A percentile compares a stretch with the other conserved stretches of the same genome.
phyloP scores from a whole-genome alignment of 2,797 vertebrate species.

The Rhynchotus rufescens region DNA sequence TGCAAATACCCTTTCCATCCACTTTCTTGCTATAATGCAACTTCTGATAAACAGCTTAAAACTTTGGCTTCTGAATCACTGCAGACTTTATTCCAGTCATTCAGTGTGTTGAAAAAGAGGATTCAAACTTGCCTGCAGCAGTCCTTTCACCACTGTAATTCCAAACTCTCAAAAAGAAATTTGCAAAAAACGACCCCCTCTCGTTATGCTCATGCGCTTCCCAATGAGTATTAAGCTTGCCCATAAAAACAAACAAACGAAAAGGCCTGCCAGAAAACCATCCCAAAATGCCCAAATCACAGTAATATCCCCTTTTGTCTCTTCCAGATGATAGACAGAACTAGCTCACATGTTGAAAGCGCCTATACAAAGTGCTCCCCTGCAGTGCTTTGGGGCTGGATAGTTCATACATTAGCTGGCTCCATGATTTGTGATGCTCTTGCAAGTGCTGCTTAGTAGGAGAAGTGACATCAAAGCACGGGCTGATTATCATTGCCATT shows the following conservation, averaged over 20 bases:
- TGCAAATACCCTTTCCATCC: constrained; percentile 29
- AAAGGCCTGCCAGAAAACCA: constrained; percentile 28
- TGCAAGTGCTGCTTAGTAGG: constrained; percentile 43
- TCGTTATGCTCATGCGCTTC: constrained; percentile 10
- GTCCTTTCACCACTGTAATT: constrained; percentile 38
- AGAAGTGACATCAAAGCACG: constrained; percentile 47
- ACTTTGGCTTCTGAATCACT: constrained; percentile 29
- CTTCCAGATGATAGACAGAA: constrained; percentile 47
- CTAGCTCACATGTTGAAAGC: constrained; percentile 31
- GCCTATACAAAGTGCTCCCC: constrained; percentile 17
- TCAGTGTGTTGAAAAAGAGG: constrained; percentile 40
- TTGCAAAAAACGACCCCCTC: background rate
- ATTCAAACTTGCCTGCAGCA: constrained; percentile 56
- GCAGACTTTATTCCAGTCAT: constrained; percentile 40
- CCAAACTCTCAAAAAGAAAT: constrained; percentile 21
- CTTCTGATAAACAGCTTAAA: constrained; percentile 71
- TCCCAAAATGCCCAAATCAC: constrained; percentile 10
- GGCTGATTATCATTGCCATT: constrained; percentile 46
- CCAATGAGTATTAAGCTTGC: background rate
- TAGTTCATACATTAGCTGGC: constrained; percentile 20
- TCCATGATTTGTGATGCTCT: constrained; percentile 45
- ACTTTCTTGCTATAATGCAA: constrained; percentile 43
- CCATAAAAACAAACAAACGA: constrained; percentile 35
- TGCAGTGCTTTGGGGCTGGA: constrained; percentile 16
- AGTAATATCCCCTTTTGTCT: constrained; percentile 19